These are phyloP conservation scores for Argopecten irradians DNA, from an alignment of 1,140 invertebrate species.

Conservation along the genomic window DNA sequence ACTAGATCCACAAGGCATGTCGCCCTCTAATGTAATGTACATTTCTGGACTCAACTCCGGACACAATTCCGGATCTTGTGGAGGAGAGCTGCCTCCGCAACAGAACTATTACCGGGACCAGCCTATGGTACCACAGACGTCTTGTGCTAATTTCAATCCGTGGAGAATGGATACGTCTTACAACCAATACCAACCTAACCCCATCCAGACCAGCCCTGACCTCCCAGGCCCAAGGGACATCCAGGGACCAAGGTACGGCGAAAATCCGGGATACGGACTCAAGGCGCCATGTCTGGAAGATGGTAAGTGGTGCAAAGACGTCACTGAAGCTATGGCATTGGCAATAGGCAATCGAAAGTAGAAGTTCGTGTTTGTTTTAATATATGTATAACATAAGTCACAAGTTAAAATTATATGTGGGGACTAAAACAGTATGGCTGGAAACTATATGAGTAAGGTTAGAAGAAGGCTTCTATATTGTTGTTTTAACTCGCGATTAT, in stretches of 20 bases:
- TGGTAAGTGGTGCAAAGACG: slow-evolving; percentile 43
- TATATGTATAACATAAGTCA: too few relatives aligned
- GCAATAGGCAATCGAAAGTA: too few relatives aligned
- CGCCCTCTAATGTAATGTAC: slow-evolving; percentile 34
- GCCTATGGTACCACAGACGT: slow-evolving; percentile 13
- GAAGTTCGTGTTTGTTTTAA: too few relatives aligned
- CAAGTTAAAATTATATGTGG: too few relatives aligned
- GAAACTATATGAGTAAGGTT: too few relatives aligned
- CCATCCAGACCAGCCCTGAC: not conserved
- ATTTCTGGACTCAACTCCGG: slow-evolving; percentile 33
- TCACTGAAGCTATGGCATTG: too few relatives aligned
- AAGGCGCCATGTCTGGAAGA: slow-evolving; percentile 45
- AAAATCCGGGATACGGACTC: slow-evolving; percentile 40
- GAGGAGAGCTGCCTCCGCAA: slow-evolving; percentile 23
- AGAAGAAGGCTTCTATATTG: too few relatives aligned
- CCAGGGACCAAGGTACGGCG: slow-evolving; percentile 34
- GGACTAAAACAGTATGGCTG: too few relatives aligned
- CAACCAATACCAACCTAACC: slow-evolving; percentile 24
- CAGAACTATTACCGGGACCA: slow-evolving; percentile 48
- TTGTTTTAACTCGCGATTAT: too few relatives aligned
- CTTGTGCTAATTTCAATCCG: slow-evolving; percentile 37
- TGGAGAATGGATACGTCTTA: slow-evolving; percentile 47
- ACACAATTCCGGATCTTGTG: slow-evolving; percentile 18
- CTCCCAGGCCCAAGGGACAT: not conserved
- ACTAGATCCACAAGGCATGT: slow-evolving; percentile 42